Evolutionary conservation across 2,888 invertebrate genomes (phyloP).

Genomic region (Tetragonula carbonaria): DNA sequence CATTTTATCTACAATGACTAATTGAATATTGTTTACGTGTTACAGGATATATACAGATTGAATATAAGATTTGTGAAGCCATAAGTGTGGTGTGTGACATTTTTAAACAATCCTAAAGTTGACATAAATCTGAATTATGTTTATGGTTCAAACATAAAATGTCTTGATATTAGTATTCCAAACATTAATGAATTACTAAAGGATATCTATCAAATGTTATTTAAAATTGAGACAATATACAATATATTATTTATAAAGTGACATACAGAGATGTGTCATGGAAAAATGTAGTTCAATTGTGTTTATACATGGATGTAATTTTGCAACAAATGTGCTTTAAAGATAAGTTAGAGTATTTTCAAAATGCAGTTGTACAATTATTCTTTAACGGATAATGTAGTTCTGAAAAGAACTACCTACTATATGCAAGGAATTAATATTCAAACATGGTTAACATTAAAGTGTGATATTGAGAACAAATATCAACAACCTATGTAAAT

Average conservation of each 20-base stretch:
- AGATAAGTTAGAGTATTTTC: slow-evolving; percentile 73
- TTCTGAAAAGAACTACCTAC: slow-evolving; percentile 70
- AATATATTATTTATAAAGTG: slow-evolving; percentile 41
- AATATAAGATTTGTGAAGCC: slow-evolving; percentile 23
- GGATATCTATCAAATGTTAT: slow-evolving; percentile 52
- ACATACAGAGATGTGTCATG: slow-evolving; percentile 48
- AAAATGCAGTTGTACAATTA: slow-evolving; percentile 77
- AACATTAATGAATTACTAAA: slow-evolving; percentile 28
- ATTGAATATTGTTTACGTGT: slow-evolving; percentile 55
- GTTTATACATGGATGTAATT: slow-evolving; percentile 80
- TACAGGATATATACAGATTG: slow-evolving; percentile 48
- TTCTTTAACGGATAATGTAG: slow-evolving; percentile 80
- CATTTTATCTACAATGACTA: slow-evolving; percentile 19
- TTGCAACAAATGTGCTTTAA: slow-evolving; percentile 75
- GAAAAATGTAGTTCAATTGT: slow-evolving; percentile 64
- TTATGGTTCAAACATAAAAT: slow-evolving; percentile 31
- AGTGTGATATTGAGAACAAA: slow-evolving; percentile 55
- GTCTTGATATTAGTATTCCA: slow-evolving; percentile 41
- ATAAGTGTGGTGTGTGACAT: slow-evolving; percentile 45
- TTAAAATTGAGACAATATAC: slow-evolving; percentile 62
- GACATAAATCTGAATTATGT: slow-evolving; percentile 1
- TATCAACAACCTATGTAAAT: slow-evolving; percentile 32
- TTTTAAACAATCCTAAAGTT: slow-evolving; percentile 10
- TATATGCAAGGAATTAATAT: slow-evolving; percentile 55
- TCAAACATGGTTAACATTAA: slow-evolving; percentile 64